Percentiles rank a stretch among this genome's conserved stretches.
phyloP scores from a whole-genome alignment of 2,888 invertebrate species.

The Hemistola chrysoprasaria region DNA sequence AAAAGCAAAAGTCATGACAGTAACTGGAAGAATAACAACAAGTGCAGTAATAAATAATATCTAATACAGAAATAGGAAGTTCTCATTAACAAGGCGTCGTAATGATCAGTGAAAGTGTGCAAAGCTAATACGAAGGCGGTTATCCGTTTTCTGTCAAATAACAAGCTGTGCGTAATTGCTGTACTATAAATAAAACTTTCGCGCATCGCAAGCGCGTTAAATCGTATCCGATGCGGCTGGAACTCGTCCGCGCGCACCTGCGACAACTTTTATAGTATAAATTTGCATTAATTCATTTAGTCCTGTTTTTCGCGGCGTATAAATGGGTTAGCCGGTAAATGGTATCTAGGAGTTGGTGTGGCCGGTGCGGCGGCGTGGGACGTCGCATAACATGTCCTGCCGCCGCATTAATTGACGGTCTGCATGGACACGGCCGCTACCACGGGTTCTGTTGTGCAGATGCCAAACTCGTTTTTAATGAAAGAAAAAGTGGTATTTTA shows the following conservation, averaged over 20 bases:
- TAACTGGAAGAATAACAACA: too few species aligned
- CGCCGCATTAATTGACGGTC: slow-evolving; percentile 36
- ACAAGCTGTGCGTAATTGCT: slow-evolving; percentile 41
- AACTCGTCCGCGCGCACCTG: slow-evolving; percentile 78
- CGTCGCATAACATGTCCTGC: slow-evolving; percentile 35
- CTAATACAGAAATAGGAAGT: too few species aligned
- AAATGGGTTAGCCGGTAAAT: slow-evolving; percentile 82
- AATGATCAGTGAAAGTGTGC: too few species aligned
- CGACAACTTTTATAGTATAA: slow-evolving; percentile 82
- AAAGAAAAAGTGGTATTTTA: slow-evolving; percentile 5
- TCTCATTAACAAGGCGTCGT: too few species aligned
- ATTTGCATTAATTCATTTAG: slow-evolving; percentile 82
- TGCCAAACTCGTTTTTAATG: neutral
- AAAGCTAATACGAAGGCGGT: too few species aligned
- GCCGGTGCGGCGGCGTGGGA: slow-evolving; percentile 32
- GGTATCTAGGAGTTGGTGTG: slow-evolving; percentile 59
- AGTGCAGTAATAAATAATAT: too few species aligned
- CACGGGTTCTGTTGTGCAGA: slow-evolving; percentile 3
- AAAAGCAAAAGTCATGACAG: too few species aligned
- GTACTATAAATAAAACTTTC: slow-evolving; percentile 77
- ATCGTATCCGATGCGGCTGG: slow-evolving; percentile 72
- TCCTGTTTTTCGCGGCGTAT: slow-evolving; percentile 73
- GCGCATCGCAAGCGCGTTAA: slow-evolving; percentile 73
- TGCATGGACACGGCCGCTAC: slow-evolving; percentile 26
- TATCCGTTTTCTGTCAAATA: too few species aligned